Conservation (phyloP, 92 coral and sea anemone species). For the Isaurus tuberculatus region DNA sequence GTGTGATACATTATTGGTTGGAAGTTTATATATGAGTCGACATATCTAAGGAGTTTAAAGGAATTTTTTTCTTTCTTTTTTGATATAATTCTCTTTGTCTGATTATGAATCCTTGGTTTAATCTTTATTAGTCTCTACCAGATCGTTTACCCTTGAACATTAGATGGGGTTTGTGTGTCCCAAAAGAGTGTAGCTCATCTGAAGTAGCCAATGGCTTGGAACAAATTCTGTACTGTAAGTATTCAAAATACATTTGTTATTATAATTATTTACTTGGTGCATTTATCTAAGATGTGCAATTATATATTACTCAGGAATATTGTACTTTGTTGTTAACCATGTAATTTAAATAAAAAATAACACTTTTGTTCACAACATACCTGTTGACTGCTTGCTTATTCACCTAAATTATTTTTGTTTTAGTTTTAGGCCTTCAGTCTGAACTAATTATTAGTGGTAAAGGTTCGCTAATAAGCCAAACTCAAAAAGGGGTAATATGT, state of each 20-base stretch:
- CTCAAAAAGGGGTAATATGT: conserved; percentile 53
- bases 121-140: background rate
- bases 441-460: background rate
- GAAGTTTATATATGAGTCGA: too few species aligned
- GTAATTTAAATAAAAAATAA: background rate
- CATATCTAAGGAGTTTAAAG: too few species aligned
- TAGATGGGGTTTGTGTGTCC: conserved; percentile 76
- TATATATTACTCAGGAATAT: too few species aligned
- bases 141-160: background rate
- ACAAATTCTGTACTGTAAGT: conserved; percentile 55
- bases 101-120: background rate
- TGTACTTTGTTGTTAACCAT: too few species aligned
- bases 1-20: too few species aligned
- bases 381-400: background rate
- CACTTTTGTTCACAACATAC: too few species aligned
- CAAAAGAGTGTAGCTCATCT: conserved; percentile 62
- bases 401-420: background rate
- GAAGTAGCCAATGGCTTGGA: conserved; percentile 58
- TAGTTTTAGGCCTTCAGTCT: conserved; percentile 2
- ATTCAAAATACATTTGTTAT: background rate
- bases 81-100: background rate
- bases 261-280: too few species aligned
- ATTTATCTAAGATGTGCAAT: too few species aligned
- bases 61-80: too few species aligned
- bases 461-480: background rate